phyloP scores from a whole-genome alignment of 2,888 invertebrate species.

The Adelognathus sp. region DNA sequence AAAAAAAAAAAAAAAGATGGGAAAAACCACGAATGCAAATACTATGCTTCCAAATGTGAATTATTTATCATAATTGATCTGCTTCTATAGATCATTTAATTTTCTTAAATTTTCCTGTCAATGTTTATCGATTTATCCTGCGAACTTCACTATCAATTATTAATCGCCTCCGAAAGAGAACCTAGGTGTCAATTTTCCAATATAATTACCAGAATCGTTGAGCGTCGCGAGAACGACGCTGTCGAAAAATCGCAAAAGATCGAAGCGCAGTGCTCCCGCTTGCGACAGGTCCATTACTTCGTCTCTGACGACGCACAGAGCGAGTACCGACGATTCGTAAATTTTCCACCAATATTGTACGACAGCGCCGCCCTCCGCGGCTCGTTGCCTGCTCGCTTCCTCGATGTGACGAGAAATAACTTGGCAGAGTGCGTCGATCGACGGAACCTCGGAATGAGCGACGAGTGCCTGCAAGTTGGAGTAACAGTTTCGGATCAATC shows the following conservation, averaged over 20 bases:
- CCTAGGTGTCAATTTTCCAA: background rate
- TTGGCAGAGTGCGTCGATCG: slow-evolving; percentile 83
- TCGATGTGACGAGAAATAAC: slow-evolving; percentile 85
- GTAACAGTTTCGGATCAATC: slow-evolving; percentile 8
- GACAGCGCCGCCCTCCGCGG: slow-evolving; percentile 71
- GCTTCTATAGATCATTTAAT: too few relatives aligned
- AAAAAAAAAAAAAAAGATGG: too few relatives aligned
- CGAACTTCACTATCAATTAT: too few relatives aligned
- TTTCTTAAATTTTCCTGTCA: too few relatives aligned
- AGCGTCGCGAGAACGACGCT: slow-evolving; percentile 82
- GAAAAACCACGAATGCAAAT: too few relatives aligned
- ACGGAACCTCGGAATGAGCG: slow-evolving; percentile 81
- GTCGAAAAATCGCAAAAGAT: slow-evolving; percentile 79
- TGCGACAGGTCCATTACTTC: slow-evolving; percentile 78
- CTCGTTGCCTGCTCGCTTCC: slow-evolving; percentile 83
- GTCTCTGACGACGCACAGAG: slow-evolving; percentile 83
- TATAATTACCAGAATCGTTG: slow-evolving; percentile 78
- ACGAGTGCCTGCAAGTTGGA: slow-evolving; percentile 70
- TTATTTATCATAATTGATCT: too few relatives aligned
- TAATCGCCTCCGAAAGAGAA: too few relatives aligned
- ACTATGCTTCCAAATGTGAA: too few relatives aligned
- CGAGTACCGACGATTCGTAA: slow-evolving; percentile 85
- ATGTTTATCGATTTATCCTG: too few relatives aligned
- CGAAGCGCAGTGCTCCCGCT: slow-evolving; percentile 74
- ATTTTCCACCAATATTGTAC: slow-evolving; percentile 85